phyloP scores from a whole-genome alignment of 1,140 invertebrate genomes.

The Pentalonia nigronervosa region DNA sequence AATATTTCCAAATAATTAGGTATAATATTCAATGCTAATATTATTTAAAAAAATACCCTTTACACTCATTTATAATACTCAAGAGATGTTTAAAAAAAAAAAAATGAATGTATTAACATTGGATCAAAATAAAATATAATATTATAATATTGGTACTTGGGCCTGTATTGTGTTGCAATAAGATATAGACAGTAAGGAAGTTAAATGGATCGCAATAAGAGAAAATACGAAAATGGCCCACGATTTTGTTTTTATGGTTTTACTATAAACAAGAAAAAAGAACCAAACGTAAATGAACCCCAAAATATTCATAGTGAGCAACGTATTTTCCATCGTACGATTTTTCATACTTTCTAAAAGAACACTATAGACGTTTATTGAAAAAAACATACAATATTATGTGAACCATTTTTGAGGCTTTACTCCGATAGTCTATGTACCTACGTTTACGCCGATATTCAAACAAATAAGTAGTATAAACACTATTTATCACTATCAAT shows the following conservation, averaged over 20 bases:
- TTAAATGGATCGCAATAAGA: constrained; percentile 1
- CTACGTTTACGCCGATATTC: too few species aligned
- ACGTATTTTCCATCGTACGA: background rate
- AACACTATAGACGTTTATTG: background rate
- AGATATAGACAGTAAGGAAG: background rate
- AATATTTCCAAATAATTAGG: background rate
- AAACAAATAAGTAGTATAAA: too few species aligned
- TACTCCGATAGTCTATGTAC: too few species aligned
- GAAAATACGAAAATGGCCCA: constrained; percentile 8
- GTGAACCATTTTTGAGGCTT: background rate
- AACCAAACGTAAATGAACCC: background rate
- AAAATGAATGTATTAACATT: background rate
- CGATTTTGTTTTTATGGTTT: constrained; percentile 18
- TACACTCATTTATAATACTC: background rate
- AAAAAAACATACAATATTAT: background rate
- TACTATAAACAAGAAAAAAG: background rate
- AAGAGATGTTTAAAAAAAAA: background rate
- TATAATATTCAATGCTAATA: background rate
- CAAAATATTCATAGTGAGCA: background rate
- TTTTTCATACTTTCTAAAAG: constrained; percentile 1
- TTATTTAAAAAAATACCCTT: background rate
- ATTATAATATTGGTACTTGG: background rate
- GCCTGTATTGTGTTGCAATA: background rate
- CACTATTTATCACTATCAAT: background rate
- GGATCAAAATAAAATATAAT: constrained; percentile 28